phyloP scores from a whole-genome alignment of 2,888 invertebrate species.

The Pycnomerus fuliginosus region DNA sequence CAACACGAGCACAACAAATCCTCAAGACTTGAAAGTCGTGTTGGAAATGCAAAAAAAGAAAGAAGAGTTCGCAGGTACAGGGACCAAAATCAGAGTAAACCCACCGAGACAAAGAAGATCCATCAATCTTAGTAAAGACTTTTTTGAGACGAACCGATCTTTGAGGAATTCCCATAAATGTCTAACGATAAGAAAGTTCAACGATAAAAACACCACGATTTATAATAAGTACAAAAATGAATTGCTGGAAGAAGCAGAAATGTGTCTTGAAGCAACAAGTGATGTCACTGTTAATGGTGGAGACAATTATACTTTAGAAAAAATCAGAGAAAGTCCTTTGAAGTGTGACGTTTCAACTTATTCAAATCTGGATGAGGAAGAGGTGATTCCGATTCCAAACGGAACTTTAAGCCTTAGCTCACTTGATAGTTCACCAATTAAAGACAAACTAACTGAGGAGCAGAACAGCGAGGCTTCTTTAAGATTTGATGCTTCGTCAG shows the following conservation, averaged over 20 bases:
- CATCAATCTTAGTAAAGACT: constrained; percentile 12
- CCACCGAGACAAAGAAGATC: constrained; percentile 35
- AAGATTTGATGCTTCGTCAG: no score
- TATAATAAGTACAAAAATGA: constrained; percentile 14
- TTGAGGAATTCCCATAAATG: constrained; percentile 64
- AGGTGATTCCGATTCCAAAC: no score
- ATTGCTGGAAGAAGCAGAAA: constrained; percentile 18
- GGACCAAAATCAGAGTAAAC: constrained; percentile 35
- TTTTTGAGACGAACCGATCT: constrained; percentile 11
- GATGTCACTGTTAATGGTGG: not conserved
- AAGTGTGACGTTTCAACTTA: no score
- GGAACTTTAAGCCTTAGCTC: no score
- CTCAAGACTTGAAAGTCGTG: constrained; percentile 42
- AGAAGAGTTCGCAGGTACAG: constrained; percentile 18
- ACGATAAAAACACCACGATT: constrained; percentile 5
- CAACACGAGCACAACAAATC: constrained; percentile 41
- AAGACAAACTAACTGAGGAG: no score
- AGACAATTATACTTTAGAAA: no score
- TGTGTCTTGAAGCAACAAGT: not conserved
- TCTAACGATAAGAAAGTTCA: constrained; percentile 64
- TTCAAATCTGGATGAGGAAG: no score
- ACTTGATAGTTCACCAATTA: no score
- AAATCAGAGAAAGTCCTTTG: no score
- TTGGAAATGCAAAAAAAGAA: constrained; percentile 41
- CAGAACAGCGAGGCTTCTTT: not conserved